phyloP scores from a whole-genome alignment of 2,888 invertebrate genomes.

The Fragum sueziense region DNA sequence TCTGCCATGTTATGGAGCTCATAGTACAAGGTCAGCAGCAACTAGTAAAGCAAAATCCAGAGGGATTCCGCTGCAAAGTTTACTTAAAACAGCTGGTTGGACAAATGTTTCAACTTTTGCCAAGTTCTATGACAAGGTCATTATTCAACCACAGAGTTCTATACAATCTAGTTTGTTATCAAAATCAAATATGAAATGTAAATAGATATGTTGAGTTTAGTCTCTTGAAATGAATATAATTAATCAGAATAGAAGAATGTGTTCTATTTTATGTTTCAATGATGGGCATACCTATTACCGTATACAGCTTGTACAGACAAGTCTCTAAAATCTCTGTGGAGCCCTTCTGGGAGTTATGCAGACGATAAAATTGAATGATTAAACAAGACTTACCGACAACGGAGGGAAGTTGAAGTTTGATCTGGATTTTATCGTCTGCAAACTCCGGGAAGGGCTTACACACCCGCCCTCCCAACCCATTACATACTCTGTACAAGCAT shows the following conservation, averaged over 20 bases:
- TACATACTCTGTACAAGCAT: background rate
- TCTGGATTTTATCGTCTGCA: slow-evolving; percentile 41
- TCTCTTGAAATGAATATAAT: too few species aligned
- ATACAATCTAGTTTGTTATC: slow-evolving; percentile 2
- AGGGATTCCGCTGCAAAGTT: slow-evolving; percentile 7
- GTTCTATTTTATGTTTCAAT: background rate
- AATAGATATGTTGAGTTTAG: too few species aligned
- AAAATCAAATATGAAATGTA: background rate
- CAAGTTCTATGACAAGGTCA: slow-evolving; percentile 22
- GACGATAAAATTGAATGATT: slow-evolving; percentile 43
- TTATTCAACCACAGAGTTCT: background rate
- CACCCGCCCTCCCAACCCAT: slow-evolving; percentile 33
- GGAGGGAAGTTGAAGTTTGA: slow-evolving; percentile 49
- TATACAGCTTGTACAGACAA: slow-evolving; percentile 28
- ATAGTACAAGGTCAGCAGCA: slow-evolving; percentile 47
- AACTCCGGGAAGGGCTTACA: slow-evolving; percentile 46
- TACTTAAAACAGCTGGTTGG: slow-evolving; percentile 40
- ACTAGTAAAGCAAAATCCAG: slow-evolving; percentile 9
- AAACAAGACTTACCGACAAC: slow-evolving; percentile 53
- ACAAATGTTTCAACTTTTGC: slow-evolving; percentile 21
- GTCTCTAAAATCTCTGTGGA: slow-evolving; percentile 54
- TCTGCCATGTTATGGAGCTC: slow-evolving; percentile 43
- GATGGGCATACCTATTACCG: too few species aligned
- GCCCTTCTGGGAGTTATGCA: slow-evolving; percentile 34
- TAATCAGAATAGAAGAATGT: too few species aligned